These are phyloP conservation scores for Cephus nigrinus DNA, from an alignment of 2,888 invertebrate species.

Conservation along the genomic window DNA sequence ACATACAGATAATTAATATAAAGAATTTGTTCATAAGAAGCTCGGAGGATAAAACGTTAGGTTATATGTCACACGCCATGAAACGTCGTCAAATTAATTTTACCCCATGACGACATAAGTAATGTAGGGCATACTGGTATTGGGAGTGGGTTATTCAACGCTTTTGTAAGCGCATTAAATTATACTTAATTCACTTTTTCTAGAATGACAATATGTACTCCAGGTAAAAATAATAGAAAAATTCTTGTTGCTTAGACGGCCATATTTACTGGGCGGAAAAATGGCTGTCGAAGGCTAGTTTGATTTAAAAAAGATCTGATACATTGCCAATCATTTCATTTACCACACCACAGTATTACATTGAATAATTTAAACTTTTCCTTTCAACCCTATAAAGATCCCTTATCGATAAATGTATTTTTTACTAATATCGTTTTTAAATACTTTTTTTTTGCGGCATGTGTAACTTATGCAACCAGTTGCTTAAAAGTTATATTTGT, in stretches of 20 bases:
- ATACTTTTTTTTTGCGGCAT: background rate
- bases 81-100: conserved; percentile 19
- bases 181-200: conserved; percentile 28
- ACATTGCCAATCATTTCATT: background rate
- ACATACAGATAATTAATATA: background rate
- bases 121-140: background rate
- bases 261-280: conserved; percentile 49
- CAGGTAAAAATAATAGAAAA: conserved; percentile 46
- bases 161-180: conserved; percentile 20
- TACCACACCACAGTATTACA: background rate
- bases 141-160: conserved; percentile 10
- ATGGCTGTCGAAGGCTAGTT: conserved; percentile 40
- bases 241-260: conserved; percentile 49
- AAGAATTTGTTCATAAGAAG: background rate
- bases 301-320: conserved; percentile 18
- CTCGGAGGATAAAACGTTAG: conserved; percentile 32
- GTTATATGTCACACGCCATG: conserved; percentile 49
- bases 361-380: background rate
- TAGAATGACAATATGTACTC: conserved; percentile 27
- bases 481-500: background rate
- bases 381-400: background rate
- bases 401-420: background rate
- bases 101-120: conserved; percentile 5
- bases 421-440: background rate
- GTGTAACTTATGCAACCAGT: background rate